Conservation (phyloP, 2,797 vertebrate species). For the Pogonophryne albipinna region DNA sequence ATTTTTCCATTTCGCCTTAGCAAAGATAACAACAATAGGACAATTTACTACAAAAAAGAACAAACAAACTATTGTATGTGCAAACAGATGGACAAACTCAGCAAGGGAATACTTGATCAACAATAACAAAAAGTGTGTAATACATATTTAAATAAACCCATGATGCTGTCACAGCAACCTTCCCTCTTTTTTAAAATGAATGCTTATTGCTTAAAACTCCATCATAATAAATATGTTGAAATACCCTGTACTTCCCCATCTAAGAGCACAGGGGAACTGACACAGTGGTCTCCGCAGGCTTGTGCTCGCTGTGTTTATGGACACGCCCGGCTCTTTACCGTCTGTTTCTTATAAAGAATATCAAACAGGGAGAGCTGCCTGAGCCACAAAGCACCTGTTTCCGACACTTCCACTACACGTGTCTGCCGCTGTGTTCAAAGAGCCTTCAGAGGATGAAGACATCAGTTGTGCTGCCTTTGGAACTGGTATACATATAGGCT, state of each 20-base stretch:
- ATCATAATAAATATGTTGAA: slow-evolving; percentile 34
- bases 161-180: background rate
- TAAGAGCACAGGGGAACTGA: slow-evolving; percentile 55
- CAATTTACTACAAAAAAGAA: background rate
- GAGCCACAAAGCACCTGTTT: slow-evolving; percentile 85
- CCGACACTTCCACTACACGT: slow-evolving; percentile 84
- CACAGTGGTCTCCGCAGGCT: slow-evolving; percentile 63
- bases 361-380: slow-evolving; percentile 81
- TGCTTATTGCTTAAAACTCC: slow-evolving; percentile 1
- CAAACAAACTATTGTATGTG: too few relatives aligned
- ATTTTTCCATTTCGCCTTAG: background rate
- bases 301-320: slow-evolving; percentile 76
- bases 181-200: background rate
- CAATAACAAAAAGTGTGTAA: background rate
- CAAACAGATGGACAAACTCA: background rate
- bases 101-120: background rate
- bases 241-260: slow-evolving; percentile 40
- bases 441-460: slow-evolving; percentile 66
- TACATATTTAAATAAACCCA: background rate
- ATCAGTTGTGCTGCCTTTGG: slow-evolving; percentile 46
- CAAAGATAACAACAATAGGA: background rate
- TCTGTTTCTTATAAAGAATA: slow-evolving; percentile 87
- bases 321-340: slow-evolving; percentile 74
- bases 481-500: slow-evolving; percentile 33
- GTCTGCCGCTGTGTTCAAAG: slow-evolving; percentile 82